Evolutionary conservation across 2,888 invertebrate species (phyloP).

Genomic region (Atherix ibis): DNA sequence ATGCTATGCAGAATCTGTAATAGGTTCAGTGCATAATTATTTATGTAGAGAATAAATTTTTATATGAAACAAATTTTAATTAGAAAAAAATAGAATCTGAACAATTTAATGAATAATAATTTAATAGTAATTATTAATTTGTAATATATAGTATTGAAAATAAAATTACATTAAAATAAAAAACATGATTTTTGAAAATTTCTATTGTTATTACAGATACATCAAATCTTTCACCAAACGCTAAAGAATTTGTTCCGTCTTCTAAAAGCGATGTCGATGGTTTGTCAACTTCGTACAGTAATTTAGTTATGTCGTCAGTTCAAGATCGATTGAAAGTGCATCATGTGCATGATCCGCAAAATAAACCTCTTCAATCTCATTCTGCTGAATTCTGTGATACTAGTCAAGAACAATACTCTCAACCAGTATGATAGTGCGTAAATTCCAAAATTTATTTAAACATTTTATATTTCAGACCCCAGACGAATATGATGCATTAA

Average conservation of each 20-base stretch:
- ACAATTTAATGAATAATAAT: too few relatives aligned
- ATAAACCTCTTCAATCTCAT: slow-evolving; percentile 18
- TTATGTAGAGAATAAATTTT: too few relatives aligned
- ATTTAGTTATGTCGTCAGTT: slow-evolving; percentile 12
- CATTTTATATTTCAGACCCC: slow-evolving; percentile 16
- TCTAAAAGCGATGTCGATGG: background rate
- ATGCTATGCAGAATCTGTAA: too few relatives aligned
- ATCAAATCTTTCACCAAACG: slow-evolving; percentile 15
- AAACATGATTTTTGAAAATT: too few relatives aligned
- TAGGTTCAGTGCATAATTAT: too few relatives aligned
- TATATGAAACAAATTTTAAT: too few relatives aligned
- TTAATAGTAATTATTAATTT: too few relatives aligned
- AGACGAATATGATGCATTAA: slow-evolving; percentile 31
- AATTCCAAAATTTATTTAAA: slow-evolving; percentile 2
- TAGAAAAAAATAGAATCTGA: too few relatives aligned
- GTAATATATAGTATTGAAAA: too few relatives aligned
- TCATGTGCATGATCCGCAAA: slow-evolving; percentile 1
- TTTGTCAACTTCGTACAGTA: too few relatives aligned
- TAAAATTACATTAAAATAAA: too few relatives aligned
- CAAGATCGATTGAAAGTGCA: slow-evolving; percentile 18
- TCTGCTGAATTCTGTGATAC: slow-evolving; percentile 8
- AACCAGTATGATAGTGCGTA: slow-evolving; percentile 5
- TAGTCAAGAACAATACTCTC: slow-evolving; percentile 6
- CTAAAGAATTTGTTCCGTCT: slow-evolving; percentile 17
- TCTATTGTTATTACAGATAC: too few relatives aligned